phyloP scores from a whole-genome alignment of 2,113 vertebrate species.

The Notothenia rossii region DNA sequence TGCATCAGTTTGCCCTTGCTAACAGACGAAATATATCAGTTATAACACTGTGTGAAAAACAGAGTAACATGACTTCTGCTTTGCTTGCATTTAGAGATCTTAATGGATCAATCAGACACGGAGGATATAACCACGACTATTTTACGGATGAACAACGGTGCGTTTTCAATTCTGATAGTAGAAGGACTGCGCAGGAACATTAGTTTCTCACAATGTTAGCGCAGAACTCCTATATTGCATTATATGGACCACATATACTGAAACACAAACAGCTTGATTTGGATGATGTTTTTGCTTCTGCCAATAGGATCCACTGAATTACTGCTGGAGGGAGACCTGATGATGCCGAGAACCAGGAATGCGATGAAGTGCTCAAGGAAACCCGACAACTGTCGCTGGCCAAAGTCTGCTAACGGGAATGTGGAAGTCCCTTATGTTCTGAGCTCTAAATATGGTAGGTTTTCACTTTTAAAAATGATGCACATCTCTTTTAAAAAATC shows the following conservation, averaged over 20 bases:
- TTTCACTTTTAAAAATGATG: neutral
- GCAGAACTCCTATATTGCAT: neutral
- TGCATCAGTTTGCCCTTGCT: neutral
- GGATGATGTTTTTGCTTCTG: neutral
- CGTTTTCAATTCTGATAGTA: neutral
- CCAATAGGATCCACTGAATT: constrained; percentile 34
- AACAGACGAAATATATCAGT: neutral
- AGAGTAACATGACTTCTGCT: constrained; percentile 1
- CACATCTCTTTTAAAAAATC: neutral
- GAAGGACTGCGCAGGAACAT: neutral
- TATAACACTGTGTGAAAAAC: neutral
- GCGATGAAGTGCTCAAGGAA: constrained; percentile 48
- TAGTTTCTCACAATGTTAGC: neutral
- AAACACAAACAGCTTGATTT: neutral
- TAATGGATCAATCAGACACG: neutral
- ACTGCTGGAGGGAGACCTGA: constrained; percentile 62
- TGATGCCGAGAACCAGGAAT: constrained; percentile 55
- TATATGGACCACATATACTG: too few relatives aligned
- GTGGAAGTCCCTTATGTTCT: constrained; percentile 55
- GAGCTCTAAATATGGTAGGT: constrained; percentile 52
- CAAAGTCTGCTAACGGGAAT: constrained; percentile 51
- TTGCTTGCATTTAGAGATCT: constrained; percentile 31
- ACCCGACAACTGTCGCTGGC: constrained; percentile 50
- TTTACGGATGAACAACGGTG: constrained; percentile 71
- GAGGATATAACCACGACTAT: constrained; percentile 53